Evolutionary conservation across 2,888 invertebrate species (phyloP), one percentile per base, ranked within the genome.

Genomic region (Eumacrocentrus americanus): DNA sequence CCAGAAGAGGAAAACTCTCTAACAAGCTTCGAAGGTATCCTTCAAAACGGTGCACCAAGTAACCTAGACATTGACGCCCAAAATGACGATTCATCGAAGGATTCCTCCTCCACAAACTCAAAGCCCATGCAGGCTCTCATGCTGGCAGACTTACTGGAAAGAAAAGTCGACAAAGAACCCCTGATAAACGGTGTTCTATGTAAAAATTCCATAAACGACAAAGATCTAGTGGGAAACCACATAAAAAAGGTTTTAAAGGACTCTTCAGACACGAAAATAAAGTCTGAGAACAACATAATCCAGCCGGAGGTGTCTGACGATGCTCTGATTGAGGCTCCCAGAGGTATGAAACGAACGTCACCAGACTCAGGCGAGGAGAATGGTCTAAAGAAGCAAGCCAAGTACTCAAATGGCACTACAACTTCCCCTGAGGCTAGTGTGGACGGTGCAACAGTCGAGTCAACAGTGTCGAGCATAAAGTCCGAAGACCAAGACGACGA

Each of bases 121-220:
- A 80, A 80, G 74, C 84, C 84, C 0, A 69, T 86, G 51, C 79
- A 80, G 38, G 75, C 74, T 25, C 76, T 80, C 74, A 91, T 93
- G 89, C 82, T 94, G 46, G 92, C 92, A 0, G 93, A 94, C 77
- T 81, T 94, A 52, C 82, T 94, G 2, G 94, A 94, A 76, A 89
- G 91, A 72, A 92, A 91, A 77, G 83, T 87, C 9, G 86, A 87
- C 48, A 86, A 85, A 60, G 86, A 86, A 55, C 83, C 84, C 0
- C 79, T 86, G 40, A 72, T 86, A 69, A 88, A 88, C 72, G 88
- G 88, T 3, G 82, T 84, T 16, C 71, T 85, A 35, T 82, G 83
- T 3, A 85, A 85, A 70, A 87, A 86, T 68, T 82, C 85, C 50
- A 83, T 87, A 61, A 85, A 85, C 63, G 86, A 86, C 40, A 85